Evolutionary conservation across 2,113 vertebrate genomes (phyloP).

Genomic region (Meriones unguiculatus): DNA sequence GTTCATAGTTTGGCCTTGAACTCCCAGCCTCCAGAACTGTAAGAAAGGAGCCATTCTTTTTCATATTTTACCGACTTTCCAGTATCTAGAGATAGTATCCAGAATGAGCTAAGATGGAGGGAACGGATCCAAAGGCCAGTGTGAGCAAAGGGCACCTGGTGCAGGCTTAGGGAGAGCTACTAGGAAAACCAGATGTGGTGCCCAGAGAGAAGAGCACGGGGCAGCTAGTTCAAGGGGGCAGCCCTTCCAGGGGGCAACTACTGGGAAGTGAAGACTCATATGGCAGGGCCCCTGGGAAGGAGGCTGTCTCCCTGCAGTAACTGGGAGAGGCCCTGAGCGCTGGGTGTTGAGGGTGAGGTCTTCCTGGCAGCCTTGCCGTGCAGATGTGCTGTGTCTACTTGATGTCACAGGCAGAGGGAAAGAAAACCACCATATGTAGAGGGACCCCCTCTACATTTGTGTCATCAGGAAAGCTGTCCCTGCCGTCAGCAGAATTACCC

Average conservation of each 20-base stretch:
- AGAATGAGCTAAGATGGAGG: too few relatives aligned
- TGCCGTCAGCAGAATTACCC: not conserved
- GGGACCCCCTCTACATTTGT: not conserved
- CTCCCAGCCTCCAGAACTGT: not conserved
- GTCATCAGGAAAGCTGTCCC: too few relatives aligned
- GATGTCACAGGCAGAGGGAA: not conserved
- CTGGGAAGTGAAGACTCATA: not conserved
- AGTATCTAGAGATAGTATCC: not conserved
- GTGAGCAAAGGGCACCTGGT: not conserved
- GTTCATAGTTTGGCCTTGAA: not conserved
- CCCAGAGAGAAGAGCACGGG: not conserved
- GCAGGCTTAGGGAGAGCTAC: not conserved
- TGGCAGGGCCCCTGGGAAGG: not conserved
- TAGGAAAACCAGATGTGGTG: not conserved
- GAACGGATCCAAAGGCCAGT: not conserved
- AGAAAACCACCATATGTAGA: not conserved
- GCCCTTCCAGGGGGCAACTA: not conserved
- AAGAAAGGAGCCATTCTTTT: not conserved
- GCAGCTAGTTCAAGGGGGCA: not conserved
- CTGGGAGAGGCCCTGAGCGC: not conserved
- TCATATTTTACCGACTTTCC: not conserved
- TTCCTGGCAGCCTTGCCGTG: rapidly evolving
- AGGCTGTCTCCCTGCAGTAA: not conserved
- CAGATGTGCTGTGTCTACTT: not conserved
- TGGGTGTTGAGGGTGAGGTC: not conserved